Conservation (phyloP, 2,797 vertebrate species). For the Acanthurus tractus region DNA sequence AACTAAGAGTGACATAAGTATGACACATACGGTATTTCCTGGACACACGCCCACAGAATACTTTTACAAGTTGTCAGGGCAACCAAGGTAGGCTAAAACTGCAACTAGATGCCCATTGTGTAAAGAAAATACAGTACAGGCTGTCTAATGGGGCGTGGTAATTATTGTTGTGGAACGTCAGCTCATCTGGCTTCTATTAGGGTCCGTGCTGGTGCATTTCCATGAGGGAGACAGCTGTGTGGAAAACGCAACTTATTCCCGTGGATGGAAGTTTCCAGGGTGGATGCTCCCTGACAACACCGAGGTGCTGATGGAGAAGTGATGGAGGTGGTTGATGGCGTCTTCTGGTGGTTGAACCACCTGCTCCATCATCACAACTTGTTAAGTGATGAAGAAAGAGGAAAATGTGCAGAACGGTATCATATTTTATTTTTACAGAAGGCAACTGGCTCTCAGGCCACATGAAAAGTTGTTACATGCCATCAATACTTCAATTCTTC, state of each 20-base stretch:
- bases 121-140: slow-evolving; percentile 56
- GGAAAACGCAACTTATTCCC: slow-evolving; percentile 61
- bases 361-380: slow-evolving; percentile 41
- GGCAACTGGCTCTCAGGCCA: background rate
- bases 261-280: slow-evolving; percentile 70
- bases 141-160: slow-evolving; percentile 60
- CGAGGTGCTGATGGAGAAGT: slow-evolving; percentile 54
- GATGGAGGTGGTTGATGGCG: background rate
- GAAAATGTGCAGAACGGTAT: background rate
- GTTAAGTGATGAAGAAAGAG: background rate
- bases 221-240: slow-evolving; percentile 68
- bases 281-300: slow-evolving; percentile 45
- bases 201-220: slow-evolving; percentile 53
- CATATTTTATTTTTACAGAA: background rate
- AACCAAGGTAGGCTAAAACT: slow-evolving; percentile 38
- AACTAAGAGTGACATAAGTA: slow-evolving; percentile 34
- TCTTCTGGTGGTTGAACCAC: slow-evolving; percentile 36
- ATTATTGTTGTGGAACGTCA: slow-evolving; percentile 72
- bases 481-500: background rate
- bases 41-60: slow-evolving; percentile 33
- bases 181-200: slow-evolving; percentile 79
- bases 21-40: slow-evolving; percentile 64
- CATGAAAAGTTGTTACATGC: background rate
- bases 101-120: slow-evolving; percentile 39
- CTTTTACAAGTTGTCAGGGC: slow-evolving; percentile 62